phyloP scores from a whole-genome alignment of 2,113 vertebrate species.

The Phycodurus eques region DNA sequence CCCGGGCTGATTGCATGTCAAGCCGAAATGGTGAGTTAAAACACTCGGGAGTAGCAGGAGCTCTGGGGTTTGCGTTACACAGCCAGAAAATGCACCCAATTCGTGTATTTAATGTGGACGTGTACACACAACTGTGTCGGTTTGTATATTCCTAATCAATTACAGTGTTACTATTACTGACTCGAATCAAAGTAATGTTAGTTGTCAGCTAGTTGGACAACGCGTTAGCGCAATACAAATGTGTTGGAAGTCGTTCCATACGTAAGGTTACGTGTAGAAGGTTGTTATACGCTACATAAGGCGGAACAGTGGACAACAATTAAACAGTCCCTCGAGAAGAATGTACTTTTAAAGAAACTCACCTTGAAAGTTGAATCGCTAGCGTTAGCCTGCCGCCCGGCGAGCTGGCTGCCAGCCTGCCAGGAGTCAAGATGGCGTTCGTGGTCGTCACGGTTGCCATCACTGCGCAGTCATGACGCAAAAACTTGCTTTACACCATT shows the following conservation, averaged over 20 bases:
- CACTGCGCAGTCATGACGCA: conserved; percentile 1
- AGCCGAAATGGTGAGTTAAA: neutral
- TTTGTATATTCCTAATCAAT: neutral
- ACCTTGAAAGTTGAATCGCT: conserved; percentile 35
- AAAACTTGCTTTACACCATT: neutral
- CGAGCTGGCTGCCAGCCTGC: conserved; percentile 30
- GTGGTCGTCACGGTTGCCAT: conserved; percentile 25
- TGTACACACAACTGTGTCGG: too few relatives aligned
- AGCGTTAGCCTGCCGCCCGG: neutral
- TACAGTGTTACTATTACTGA: neutral
- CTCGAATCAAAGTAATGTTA: neutral
- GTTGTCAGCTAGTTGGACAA: conserved; percentile 2
- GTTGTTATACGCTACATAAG: rapidly evolving
- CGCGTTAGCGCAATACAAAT: conserved; percentile 15
- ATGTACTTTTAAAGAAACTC: neutral
- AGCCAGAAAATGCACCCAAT: neutral
- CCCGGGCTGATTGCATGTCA: neutral
- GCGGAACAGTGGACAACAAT: neutral
- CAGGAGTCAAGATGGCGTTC: conserved; percentile 38
- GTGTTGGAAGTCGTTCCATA: neutral
- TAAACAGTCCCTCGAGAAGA: rapidly evolving
- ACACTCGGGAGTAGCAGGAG: neutral
- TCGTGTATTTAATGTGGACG: neutral
- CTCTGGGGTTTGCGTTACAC: neutral
- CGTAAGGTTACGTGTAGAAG: neutral